Conservation (phyloP, 2,113 vertebrate genomes). For the Psilopogon haemacephalus region DNA sequence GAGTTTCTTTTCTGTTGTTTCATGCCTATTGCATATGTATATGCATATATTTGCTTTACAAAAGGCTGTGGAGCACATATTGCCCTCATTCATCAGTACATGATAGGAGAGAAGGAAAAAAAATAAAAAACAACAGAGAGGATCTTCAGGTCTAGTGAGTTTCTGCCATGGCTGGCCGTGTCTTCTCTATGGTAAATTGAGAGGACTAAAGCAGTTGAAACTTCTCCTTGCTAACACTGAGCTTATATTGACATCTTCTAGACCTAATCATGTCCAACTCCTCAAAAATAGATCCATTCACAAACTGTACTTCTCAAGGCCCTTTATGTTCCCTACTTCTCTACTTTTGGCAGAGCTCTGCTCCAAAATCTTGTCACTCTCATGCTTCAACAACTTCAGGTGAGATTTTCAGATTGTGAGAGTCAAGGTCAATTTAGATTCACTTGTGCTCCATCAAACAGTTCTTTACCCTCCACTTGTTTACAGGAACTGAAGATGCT, state of each 20-base stretch:
- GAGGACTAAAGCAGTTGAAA: not conserved
- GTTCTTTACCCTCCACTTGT: not conserved
- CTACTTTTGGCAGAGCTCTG: not conserved
- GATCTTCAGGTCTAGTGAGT: not conserved
- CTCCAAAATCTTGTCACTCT: not conserved
- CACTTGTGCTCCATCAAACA: not conserved
- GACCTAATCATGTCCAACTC: not conserved
- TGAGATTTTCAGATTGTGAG: not conserved
- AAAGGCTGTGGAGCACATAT: not conserved
- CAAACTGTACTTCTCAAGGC: not conserved
- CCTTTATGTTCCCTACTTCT: not conserved
- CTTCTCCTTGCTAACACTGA: not conserved
- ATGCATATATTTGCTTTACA: not conserved
- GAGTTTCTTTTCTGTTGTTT: not conserved
- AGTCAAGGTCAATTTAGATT: not conserved
- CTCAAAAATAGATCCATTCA: not conserved
- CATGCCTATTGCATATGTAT: no score
- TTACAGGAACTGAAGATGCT: not conserved
- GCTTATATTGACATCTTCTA: not conserved
- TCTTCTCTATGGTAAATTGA: not conserved
- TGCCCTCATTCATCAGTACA: not conserved
- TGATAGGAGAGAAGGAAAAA: no score
- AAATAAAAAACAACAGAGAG: not conserved
- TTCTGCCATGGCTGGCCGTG: fast-evolving
- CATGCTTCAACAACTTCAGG: not conserved